These are phyloP conservation scores for Abrostola triplasia DNA, from an alignment of 2,888 invertebrate species.

Conservation along the genomic window DNA sequence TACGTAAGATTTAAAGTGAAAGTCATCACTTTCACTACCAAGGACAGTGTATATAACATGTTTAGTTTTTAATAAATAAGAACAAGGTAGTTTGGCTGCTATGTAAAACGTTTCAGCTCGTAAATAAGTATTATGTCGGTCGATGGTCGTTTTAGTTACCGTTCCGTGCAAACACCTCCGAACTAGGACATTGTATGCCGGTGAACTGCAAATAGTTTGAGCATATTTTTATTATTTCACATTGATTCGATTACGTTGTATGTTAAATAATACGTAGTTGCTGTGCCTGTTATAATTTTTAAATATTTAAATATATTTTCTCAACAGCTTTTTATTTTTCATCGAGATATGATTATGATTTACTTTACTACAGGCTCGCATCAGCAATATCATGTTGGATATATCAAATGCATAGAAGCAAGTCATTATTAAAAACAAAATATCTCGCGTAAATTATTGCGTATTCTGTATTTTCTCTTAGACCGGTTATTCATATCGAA, in stretches of 20 bases:
- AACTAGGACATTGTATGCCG: slow-evolving; percentile 68
- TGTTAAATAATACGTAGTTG: too few species aligned
- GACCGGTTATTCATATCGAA: slow-evolving; percentile 23
- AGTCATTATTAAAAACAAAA: slow-evolving; percentile 14
- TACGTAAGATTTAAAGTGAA: slow-evolving; percentile 39
- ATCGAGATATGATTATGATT: too few species aligned
- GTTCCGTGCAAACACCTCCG: slow-evolving; percentile 74
- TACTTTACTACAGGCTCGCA: slow-evolving; percentile 4
- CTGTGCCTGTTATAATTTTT: slow-evolving; percentile 8
- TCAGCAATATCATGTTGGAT: background rate
- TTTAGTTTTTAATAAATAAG: slow-evolving; percentile 16
- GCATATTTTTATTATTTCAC: slow-evolving; percentile 3
- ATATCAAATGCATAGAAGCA: slow-evolving; percentile 12
- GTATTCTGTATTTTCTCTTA: slow-evolving; percentile 21
- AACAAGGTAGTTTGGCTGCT: slow-evolving; percentile 19
- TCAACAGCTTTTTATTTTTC: background rate
- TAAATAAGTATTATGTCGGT: slow-evolving; percentile 60
- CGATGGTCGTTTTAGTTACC: slow-evolving; percentile 68
- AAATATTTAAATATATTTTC: slow-evolving; percentile 8
- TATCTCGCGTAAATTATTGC: slow-evolving; percentile 7
- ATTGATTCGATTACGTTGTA: too few species aligned
- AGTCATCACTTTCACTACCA: slow-evolving; percentile 43
- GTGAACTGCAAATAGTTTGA: slow-evolving; percentile 56
- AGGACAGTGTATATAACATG: slow-evolving; percentile 37
- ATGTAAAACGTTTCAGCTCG: slow-evolving; percentile 42